A percentile compares a stretch with the other conserved stretches of the same genome.
phyloP scores from a whole-genome alignment of 2,888 invertebrate genomes.

The Agriotes lineatus region DNA sequence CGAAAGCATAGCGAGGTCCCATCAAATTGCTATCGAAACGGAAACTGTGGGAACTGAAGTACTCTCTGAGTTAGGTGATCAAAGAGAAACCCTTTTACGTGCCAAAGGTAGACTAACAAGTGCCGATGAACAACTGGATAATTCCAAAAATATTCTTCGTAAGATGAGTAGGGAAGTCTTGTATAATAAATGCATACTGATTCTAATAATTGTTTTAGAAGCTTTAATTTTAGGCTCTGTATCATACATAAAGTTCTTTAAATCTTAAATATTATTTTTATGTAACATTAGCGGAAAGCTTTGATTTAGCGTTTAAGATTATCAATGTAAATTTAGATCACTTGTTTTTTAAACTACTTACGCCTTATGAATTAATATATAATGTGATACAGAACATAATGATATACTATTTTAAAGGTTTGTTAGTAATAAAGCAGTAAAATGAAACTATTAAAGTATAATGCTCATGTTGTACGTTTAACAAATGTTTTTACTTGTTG shows the following conservation, averaged over 20 bases:
- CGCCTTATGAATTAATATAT: too few species aligned
- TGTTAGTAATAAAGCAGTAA: too few species aligned
- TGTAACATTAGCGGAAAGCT: too few species aligned
- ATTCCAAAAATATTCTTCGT: conserved; percentile 74
- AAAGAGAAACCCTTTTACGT: conserved; percentile 79
- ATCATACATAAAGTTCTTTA: conserved; percentile 76
- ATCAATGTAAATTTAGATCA: too few species aligned
- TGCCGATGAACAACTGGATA: conserved; percentile 78
- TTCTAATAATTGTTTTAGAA: conserved; percentile 81
- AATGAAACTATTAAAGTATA: too few species aligned
- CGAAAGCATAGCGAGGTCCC: conserved; percentile 76
- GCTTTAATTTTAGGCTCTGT: conserved; percentile 73
- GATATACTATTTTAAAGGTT: too few species aligned
- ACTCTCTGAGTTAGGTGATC: conserved; percentile 79
- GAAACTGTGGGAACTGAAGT: conserved; percentile 84
- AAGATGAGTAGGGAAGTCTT: conserved; percentile 78
- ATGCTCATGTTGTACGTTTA: too few species aligned
- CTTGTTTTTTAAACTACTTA: too few species aligned
- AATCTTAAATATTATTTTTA: too few species aligned
- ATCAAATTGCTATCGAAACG: conserved; percentile 82
- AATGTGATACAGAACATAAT: too few species aligned
- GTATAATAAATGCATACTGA: conserved; percentile 81
- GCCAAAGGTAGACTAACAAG: conserved; percentile 76
- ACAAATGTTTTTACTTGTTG: too few species aligned
- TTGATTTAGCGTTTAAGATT: too few species aligned